Conservation (phyloP, 1,140 invertebrate genomes). For the Procambarus clarkii region DNA sequence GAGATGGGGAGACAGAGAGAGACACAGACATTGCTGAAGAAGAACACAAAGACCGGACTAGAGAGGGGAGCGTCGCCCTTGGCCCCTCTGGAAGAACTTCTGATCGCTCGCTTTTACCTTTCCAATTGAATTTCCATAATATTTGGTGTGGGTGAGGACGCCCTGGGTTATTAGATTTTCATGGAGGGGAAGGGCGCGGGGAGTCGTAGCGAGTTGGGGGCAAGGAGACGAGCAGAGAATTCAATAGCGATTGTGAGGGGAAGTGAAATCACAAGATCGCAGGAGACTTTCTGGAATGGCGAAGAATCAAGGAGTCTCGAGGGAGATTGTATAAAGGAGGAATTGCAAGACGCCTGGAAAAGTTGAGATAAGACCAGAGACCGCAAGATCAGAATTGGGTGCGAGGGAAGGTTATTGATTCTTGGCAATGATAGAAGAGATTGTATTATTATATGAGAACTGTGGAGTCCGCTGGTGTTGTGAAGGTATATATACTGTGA, state of each 20-base stretch:
- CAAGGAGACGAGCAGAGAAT: neutral
- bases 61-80: neutral
- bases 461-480: too few species aligned
- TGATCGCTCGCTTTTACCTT: constrained; percentile 32
- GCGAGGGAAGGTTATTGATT: too few species aligned
- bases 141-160: constrained; percentile 35
- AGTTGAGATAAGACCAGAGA: neutral
- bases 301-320: neutral
- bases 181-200: neutral
- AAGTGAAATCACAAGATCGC: neutral
- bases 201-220: neutral
- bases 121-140: constrained; percentile 42
- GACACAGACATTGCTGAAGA: too few species aligned
- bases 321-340: neutral
- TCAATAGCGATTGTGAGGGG: neutral
- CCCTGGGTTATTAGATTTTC: constrained; percentile 21
- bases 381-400: neutral
- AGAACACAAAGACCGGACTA: neutral
- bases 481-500: too few species aligned
- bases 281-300: neutral
- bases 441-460: too few species aligned
- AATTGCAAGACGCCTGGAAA: too few species aligned
- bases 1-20: neutral
- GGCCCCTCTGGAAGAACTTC: neutral
- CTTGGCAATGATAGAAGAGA: too few species aligned